Conservation (phyloP, 2,888 invertebrate genomes). For the Capitulum mitella region DNA sequence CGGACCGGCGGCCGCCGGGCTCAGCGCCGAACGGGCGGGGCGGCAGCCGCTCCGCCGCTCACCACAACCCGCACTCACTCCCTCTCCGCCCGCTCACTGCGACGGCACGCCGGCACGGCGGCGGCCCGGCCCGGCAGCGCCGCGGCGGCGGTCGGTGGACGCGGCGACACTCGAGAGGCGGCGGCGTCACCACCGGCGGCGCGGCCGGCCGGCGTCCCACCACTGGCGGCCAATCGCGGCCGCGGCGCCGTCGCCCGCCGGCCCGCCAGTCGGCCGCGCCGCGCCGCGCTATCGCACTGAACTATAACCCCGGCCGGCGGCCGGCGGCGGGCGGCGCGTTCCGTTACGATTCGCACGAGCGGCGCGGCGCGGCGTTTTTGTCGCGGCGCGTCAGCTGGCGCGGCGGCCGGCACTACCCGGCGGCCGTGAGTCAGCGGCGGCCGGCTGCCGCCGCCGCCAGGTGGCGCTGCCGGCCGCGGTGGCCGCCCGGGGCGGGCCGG, state of each 20-base stretch:
- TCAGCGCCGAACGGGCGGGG: conserved; percentile 3
- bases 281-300: conserved; percentile 3
- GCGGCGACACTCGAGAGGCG: too few relatives aligned
- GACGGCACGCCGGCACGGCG: neutral
- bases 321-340: neutral
- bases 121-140: too few relatives aligned
- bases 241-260: neutral
- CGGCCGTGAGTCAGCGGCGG: too few relatives aligned
- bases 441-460: too few relatives aligned
- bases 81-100: neutral
- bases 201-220: neutral
- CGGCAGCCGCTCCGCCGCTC: too few relatives aligned
- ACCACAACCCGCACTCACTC: neutral
- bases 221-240: neutral
- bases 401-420: neutral
- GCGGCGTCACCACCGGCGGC: neutral
- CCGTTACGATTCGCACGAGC: conserved; percentile 5
- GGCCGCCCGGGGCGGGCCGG: too few relatives aligned
- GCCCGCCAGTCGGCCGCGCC: conserved; percentile 11
- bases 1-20: neutral
- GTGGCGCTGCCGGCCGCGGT: too few relatives aligned
- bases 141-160: neutral
- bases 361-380: neutral
- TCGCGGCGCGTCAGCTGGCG: neutral
- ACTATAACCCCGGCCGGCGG: neutral